Base-by-base conservation (phyloP, 2,888 invertebrate genomes). In the Homarus gammarus region DNA sequence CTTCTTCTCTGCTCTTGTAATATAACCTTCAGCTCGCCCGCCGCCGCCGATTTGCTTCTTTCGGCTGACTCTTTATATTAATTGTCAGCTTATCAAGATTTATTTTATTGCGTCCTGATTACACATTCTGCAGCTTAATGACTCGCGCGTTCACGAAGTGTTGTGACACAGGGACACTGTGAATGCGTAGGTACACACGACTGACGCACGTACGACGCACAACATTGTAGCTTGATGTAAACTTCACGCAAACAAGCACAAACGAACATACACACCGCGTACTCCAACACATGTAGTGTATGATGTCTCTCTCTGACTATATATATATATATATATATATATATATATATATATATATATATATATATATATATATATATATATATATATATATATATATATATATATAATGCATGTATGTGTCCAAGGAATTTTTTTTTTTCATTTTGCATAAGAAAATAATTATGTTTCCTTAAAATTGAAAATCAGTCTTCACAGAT, bases 281-380 rank as follows among this genome's bases (percentile, higher is more conserved):
- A 56, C 22, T 18, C 22, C 18, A 56, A 22, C 22, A 56, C 56
- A 56, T 12, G 22, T 56, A 12, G 22, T n/a, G n/a, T n/a, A 1
- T 15, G 49, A 49, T 49, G 10, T 49, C 49, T 49, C 49, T 49
- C 49, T 49, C 49, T 49, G 10, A 12, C 49, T 49, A 8, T 49
- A 8, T 49, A 8, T 49, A 8, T 49, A 8, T 49, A 8, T 49
- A 56, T 56, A 56, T 56, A 56, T 56, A 56, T 56, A 56, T 56
- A 56, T 18, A 56, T 56, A 56, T 18, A 56, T 56, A 56, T 18
- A 56, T 56, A 56, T 18, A 56, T 56, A 56, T 18, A 56, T 56
- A 56, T 18, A 56, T 56, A 56, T 56, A 56, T 56, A 56, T 56
- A 56, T 56, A 56, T 56, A 56, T 56, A 56, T 56, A 56, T 56